Percentiles rank a stretch among this genome's conserved stretches.
phyloP scores from a whole-genome alignment of 1,140 invertebrate genomes.

The Microplitis demolitor region DNA sequence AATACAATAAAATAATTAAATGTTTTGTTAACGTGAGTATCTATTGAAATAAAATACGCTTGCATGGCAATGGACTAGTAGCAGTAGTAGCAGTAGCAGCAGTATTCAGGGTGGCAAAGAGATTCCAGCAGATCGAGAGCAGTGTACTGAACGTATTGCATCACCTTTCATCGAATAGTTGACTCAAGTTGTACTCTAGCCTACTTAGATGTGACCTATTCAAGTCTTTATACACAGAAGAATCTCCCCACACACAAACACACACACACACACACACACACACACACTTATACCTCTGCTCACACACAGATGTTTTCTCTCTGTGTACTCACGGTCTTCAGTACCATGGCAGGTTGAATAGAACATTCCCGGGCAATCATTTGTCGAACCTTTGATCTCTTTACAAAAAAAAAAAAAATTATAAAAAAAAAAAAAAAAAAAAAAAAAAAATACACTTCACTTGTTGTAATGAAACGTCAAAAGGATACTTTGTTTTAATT shows the following conservation, averaged over 20 bases:
- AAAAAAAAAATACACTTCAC: background rate
- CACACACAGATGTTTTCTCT: background rate
- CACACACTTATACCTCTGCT: too few relatives aligned
- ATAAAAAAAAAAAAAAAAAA: background rate
- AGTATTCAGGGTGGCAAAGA: background rate
- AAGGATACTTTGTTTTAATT: too few relatives aligned
- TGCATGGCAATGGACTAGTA: background rate
- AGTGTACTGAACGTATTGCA: slow-evolving; percentile 8
- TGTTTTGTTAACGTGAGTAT: background rate
- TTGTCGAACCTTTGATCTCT: slow-evolving; percentile 11
- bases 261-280: background rate
- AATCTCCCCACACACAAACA: slow-evolving; percentile 17
- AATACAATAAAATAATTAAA: background rate
- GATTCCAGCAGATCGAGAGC: slow-evolving; percentile 13
- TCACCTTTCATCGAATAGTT: slow-evolving; percentile 30
- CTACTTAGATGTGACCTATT: slow-evolving; percentile 28
- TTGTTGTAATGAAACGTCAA: background rate
- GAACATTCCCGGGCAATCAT: slow-evolving; percentile 3
- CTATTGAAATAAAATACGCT: background rate
- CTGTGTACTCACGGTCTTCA: background rate
- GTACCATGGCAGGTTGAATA: slow-evolving; percentile 3
- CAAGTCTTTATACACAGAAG: slow-evolving; percentile 19
- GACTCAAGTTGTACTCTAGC: slow-evolving; percentile 19
- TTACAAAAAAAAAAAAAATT: background rate
- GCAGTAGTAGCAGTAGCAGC: background rate